Evolutionary conservation across 2,113 vertebrate species (phyloP).

Genomic region (Rhea pennata): DNA sequence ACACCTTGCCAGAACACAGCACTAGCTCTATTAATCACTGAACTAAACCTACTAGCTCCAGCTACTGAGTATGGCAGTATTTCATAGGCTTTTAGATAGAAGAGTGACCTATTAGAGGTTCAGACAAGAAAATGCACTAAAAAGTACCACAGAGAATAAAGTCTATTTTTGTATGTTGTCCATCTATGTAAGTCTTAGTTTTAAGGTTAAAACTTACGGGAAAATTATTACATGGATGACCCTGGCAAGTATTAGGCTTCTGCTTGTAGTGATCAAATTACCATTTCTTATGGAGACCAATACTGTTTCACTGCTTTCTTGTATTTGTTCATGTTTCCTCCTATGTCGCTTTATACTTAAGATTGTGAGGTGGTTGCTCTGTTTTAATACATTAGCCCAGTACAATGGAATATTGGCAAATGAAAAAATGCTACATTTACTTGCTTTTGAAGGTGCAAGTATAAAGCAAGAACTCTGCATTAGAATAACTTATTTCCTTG

Average conservation of each 20-base stretch:
- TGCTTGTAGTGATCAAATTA: not conserved
- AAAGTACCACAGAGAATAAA: not conserved
- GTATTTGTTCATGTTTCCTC: not conserved
- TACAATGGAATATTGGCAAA: not conserved
- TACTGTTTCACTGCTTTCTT: not conserved
- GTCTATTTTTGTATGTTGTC: not conserved
- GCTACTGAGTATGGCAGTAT: not conserved
- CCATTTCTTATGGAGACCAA: not conserved
- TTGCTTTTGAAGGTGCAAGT: not conserved
- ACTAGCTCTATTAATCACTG: not conserved
- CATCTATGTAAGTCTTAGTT: not conserved
- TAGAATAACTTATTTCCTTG: not conserved
- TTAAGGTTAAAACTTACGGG: not conserved
- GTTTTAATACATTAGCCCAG: not conserved
- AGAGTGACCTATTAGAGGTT: not conserved
- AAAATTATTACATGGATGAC: not conserved
- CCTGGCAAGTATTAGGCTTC: not conserved
- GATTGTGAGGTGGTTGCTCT: not conserved
- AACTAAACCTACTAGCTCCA: not conserved
- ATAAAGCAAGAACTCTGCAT: not conserved
- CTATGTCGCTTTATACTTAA: fast-evolving
- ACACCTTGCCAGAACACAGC: not conserved
- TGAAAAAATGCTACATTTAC: not conserved
- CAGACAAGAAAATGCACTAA: not conserved
- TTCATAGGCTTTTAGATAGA: not conserved